Conservation (phyloP, 2,888 invertebrate genomes). For the Ochropleura plecta region DNA sequence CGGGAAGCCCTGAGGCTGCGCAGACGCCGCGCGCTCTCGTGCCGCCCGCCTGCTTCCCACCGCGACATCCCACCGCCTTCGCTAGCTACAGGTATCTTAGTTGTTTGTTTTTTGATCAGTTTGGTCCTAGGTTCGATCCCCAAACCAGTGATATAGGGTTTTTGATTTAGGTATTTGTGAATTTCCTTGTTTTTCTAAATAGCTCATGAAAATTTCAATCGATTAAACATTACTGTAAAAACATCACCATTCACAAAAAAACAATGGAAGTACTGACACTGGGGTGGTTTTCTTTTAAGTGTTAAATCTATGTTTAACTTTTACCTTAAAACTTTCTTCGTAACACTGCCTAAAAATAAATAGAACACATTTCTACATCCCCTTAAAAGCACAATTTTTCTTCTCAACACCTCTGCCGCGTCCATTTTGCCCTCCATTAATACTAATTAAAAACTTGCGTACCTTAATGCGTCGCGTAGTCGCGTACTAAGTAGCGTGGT, state of each 20-base stretch:
- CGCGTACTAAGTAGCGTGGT: constrained; percentile 48
- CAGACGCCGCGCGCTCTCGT: constrained; percentile 84
- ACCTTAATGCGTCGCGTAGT: constrained; percentile 59
- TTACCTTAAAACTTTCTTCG: background rate
- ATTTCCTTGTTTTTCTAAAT: background rate
- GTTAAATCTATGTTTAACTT: background rate
- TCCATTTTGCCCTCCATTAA: constrained; percentile 59
- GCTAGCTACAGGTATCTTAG: constrained; percentile 81
- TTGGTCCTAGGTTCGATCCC: background rate
- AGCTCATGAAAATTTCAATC: background rate
- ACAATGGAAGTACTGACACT: background rate
- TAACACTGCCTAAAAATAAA: constrained; percentile 9
- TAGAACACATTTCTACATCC: constrained; percentile 12
- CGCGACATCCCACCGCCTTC: constrained; percentile 77
- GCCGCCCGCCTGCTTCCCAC: constrained; percentile 85
- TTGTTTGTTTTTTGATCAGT: constrained; percentile 41
- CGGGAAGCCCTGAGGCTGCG: constrained; percentile 84
- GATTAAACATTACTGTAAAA: no score
- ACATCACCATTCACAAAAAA: background rate
- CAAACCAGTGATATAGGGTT: background rate
- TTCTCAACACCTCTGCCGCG: constrained; percentile 39
- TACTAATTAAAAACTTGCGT: constrained; percentile 66
- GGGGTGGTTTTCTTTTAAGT: background rate
- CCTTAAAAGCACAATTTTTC: constrained; percentile 60
- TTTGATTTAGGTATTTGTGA: background rate